Percentiles rank a stretch among this genome's conserved stretches.
Evolutionary conservation across 2,888 invertebrate species (phyloP).

Genomic region (Aspidapion aeneum): DNA sequence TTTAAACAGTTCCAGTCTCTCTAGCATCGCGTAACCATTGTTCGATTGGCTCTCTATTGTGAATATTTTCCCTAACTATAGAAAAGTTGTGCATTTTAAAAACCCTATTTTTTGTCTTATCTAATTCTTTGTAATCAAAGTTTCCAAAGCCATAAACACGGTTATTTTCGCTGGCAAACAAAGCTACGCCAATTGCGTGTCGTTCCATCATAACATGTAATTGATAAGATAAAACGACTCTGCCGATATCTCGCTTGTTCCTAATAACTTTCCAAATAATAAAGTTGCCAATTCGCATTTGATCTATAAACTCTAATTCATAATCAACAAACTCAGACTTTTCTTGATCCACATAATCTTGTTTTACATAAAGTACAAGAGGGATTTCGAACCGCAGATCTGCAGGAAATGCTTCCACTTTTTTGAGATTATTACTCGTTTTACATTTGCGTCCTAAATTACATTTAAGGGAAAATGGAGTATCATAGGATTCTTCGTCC

Average conservation of each 20-base stretch:
- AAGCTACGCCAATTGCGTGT: background rate
- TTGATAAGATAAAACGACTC: background rate
- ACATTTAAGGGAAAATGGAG: background rate
- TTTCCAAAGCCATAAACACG: background rate
- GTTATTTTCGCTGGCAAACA: background rate
- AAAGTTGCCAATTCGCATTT: background rate
- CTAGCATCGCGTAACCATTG: too few species aligned
- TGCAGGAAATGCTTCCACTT: background rate
- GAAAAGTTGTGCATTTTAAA: background rate
- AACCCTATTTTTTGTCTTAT: background rate
- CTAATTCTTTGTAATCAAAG: background rate
- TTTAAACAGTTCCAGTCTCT: too few species aligned
- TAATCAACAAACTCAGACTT: background rate
- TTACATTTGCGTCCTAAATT: background rate
- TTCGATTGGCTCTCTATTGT: too few species aligned
- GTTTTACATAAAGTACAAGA: background rate
- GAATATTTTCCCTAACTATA: too few species aligned
- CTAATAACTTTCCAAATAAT: background rate
- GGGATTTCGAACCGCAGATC: background rate
- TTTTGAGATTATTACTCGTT: background rate
- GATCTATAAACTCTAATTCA: background rate
- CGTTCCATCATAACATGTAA: background rate
- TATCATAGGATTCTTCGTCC: background rate
- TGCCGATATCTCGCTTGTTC: background rate
- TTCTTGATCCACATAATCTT: background rate